A percentile compares a stretch with the other conserved stretches of the same genome.
Evolutionary conservation across 2,888 invertebrate species (phyloP).

Genomic region (Trimorus sp.): DNA sequence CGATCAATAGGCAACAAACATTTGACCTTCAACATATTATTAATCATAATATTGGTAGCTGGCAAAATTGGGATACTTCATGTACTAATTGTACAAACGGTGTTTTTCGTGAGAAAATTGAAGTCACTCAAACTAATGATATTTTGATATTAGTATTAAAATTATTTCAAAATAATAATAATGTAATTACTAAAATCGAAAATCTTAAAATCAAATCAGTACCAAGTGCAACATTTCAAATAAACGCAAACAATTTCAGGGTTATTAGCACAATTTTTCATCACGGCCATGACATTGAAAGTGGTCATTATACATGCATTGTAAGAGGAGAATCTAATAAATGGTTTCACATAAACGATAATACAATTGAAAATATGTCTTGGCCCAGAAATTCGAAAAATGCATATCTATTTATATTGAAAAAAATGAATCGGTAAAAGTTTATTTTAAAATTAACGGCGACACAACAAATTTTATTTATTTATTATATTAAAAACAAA

Average conservation of each 20-base stretch:
- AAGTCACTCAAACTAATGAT: conserved; percentile 7
- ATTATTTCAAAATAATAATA: conserved; percentile 18
- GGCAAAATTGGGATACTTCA: not conserved
- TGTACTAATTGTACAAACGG: conserved; percentile 10
- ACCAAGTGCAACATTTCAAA: conserved; percentile 4
- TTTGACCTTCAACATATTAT: conserved; percentile 9
- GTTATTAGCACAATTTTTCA: conserved; percentile 26
- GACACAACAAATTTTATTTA: no score
- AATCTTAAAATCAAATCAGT: conserved; percentile 27
- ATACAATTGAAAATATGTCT: not conserved
- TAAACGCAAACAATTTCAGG: conserved; percentile 7
- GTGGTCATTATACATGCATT: conserved; percentile 14
- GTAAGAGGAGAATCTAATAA: not conserved
- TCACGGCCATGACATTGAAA: conserved; percentile 1
- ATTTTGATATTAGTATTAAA: conserved; percentile 22
- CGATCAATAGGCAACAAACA: not conserved
- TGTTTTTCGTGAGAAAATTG: conserved; percentile 11
- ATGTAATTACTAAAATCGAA: not conserved
- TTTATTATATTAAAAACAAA: no score
- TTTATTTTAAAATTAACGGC: no score
- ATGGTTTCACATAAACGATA: conserved; percentile 16
- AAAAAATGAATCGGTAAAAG: not conserved
- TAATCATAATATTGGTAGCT: not conserved
- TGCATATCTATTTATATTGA: conserved; percentile 15
- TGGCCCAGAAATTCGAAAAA: conserved; percentile 24